phyloP scores from a whole-genome alignment of 2,888 invertebrate species.

The Hydrotaea cyrtoneurina region DNA sequence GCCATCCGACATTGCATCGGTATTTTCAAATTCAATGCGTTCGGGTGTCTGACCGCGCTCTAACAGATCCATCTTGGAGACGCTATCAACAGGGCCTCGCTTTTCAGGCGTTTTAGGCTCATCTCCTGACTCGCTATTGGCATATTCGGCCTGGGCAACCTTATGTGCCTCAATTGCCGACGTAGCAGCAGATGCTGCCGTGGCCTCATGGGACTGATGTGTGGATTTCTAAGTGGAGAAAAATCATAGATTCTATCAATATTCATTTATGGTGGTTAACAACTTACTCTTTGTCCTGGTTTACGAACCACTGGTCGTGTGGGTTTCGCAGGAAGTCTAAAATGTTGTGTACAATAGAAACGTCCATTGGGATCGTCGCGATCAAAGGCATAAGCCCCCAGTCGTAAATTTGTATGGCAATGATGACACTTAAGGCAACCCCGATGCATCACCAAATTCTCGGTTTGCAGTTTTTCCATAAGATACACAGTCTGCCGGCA shows the following conservation, averaged over 20 bases:
- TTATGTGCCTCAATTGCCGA: conserved; percentile 16
- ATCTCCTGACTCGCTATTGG: conserved; percentile 66
- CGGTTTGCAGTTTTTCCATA: conserved; percentile 94
- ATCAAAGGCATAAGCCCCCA: conserved; percentile 88
- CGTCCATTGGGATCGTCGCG: conserved; percentile 85
- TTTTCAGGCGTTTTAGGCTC: conserved; percentile 80
- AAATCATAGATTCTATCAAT: not conserved
- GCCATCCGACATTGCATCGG: conserved; percentile 84
- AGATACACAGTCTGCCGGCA: conserved; percentile 96
- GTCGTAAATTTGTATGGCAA: conserved; percentile 91
- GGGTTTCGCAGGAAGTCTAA: conserved; percentile 84
- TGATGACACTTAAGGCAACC: conserved; percentile 97
- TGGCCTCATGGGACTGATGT: conserved; percentile 62
- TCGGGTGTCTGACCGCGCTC: conserved; percentile 86
- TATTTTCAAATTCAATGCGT: conserved; percentile 89
- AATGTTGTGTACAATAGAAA: conserved; percentile 89
- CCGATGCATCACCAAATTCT: conserved; percentile 94
- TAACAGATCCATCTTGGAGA: conserved; percentile 77
- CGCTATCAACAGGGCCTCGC: conserved; percentile 78
- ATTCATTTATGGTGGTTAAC: no score
- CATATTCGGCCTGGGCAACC: conserved; percentile 8
- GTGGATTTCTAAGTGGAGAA: conserved; percentile 69
- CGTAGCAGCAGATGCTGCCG: conserved; percentile 58
- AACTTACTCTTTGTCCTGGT: conserved; percentile 73
- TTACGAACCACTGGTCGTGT: conserved; percentile 75